Conservation (phyloP, 2,888 invertebrate genomes). For the Acronicta leporina region DNA sequence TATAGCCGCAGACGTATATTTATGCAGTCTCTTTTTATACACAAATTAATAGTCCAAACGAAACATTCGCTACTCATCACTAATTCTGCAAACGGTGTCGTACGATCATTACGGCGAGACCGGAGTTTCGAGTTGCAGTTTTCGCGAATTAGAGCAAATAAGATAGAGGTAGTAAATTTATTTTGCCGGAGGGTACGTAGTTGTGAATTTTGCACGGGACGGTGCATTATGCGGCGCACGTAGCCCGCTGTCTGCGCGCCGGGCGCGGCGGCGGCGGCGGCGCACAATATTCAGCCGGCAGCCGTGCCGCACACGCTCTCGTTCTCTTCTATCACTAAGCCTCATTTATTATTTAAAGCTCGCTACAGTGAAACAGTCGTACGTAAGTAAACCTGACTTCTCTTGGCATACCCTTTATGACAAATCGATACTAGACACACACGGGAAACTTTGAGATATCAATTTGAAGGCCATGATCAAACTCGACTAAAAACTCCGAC, state of each 20-base stretch:
- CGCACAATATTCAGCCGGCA: constrained; percentile 69
- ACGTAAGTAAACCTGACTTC: constrained; percentile 75
- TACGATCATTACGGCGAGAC: constrained; percentile 67
- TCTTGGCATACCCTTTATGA: constrained; percentile 69
- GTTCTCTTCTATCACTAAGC: constrained; percentile 77
- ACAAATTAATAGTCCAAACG: constrained; percentile 60
- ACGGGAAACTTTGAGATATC: constrained; percentile 39
- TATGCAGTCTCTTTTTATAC: constrained; percentile 60
- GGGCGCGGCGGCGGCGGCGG: constrained; percentile 63
- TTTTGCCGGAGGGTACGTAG: constrained; percentile 81
- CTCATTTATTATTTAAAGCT: constrained; percentile 85
- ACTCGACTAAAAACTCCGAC: constrained; percentile 56
- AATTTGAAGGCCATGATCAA: constrained; percentile 43
- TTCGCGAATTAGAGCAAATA: constrained; percentile 85
- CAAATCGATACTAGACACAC: constrained; percentile 60
- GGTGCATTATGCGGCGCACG: constrained; percentile 87
- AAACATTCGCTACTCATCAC: constrained; percentile 58
- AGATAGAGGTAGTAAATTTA: constrained; percentile 86
- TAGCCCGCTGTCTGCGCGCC: constrained; percentile 82
- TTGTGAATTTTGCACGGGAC: constrained; percentile 86
- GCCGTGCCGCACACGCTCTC: constrained; percentile 59
- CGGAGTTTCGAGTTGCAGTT: constrained; percentile 73
- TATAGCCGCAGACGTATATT: constrained; percentile 64
- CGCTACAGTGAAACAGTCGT: constrained; percentile 73
- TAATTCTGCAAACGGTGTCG: constrained; percentile 67